Evolutionary conservation across 2,113 vertebrate species (phyloP).

Genomic region (Spilogale gracilis): DNA sequence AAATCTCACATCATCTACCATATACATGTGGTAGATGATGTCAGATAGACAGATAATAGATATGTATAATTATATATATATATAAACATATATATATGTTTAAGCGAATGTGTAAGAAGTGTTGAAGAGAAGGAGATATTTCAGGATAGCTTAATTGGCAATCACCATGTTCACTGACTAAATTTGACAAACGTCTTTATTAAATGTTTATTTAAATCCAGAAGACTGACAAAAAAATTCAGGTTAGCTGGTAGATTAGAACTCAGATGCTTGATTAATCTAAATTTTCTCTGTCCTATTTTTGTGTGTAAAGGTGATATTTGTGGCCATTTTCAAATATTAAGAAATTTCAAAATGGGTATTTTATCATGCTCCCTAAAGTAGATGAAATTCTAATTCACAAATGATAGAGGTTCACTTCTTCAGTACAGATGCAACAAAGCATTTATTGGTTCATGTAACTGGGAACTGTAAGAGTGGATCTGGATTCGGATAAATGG

Average conservation of each 20-base stretch:
- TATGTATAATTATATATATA: not conserved
- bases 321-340: constrained; percentile 28
- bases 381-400: not conserved
- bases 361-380: not conserved
- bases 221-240: not conserved
- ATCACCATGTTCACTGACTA: not conserved
- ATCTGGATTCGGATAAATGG: not conserved
- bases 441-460: not conserved
- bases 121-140: not conserved
- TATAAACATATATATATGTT: no score
- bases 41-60: no score
- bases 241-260: not conserved
- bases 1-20: not conserved
- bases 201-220: constrained; percentile 9
- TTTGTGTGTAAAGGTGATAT: constrained; percentile 3
- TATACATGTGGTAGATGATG: not conserved
- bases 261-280: not conserved
- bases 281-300: not conserved
- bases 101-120: not conserved
- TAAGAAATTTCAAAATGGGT: not conserved
- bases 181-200: constrained; percentile 44
- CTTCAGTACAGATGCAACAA: not conserved
- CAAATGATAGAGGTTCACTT: not conserved
- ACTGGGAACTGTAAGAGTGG: not conserved
- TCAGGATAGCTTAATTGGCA: not conserved